These are phyloP conservation scores for Megatriorchis doriae DNA, from an alignment of 2,113 vertebrate genomes.

Conservation along the genomic window DNA sequence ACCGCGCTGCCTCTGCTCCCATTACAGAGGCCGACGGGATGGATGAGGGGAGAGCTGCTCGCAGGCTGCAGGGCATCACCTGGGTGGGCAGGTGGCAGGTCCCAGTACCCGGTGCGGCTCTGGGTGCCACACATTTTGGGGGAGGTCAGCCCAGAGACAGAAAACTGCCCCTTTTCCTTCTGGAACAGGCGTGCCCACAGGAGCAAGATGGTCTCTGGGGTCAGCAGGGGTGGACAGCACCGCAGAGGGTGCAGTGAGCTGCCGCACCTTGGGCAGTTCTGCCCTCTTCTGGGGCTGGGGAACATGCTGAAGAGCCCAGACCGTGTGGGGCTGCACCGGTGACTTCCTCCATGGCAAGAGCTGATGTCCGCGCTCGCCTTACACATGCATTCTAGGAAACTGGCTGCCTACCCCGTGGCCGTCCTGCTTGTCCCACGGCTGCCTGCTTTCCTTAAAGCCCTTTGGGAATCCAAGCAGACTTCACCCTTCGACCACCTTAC, in stretches of 20 bases:
- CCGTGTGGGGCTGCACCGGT: accelerated
- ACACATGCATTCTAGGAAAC: not conserved
- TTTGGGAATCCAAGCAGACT: not conserved
- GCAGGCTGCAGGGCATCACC: not conserved
- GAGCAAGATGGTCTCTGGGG: not conserved
- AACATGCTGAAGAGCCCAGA: accelerated
- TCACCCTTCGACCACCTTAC: not conserved
- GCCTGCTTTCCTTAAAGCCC: not conserved
- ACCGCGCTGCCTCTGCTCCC: not conserved
- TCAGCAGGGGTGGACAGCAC: not conserved
- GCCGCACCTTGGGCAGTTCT: not conserved
- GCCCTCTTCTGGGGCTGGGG: not conserved
- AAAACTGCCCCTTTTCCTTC: not conserved
- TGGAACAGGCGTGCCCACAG: accelerated
- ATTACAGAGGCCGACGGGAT: accelerated
- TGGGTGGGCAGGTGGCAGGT: not conserved
- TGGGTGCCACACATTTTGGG: not conserved
- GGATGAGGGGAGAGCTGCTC: not conserved
- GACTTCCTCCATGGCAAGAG: not conserved
- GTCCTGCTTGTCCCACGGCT: not conserved
- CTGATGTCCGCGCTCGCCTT: accelerated
- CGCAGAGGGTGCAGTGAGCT: not conserved
- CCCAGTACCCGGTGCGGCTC: not conserved
- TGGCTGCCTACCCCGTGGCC: too few relatives aligned
- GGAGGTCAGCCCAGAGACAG: too few relatives aligned